phyloP scores from a whole-genome alignment of 1,140 invertebrate genomes.

The Cataglyphis hispanica region DNA sequence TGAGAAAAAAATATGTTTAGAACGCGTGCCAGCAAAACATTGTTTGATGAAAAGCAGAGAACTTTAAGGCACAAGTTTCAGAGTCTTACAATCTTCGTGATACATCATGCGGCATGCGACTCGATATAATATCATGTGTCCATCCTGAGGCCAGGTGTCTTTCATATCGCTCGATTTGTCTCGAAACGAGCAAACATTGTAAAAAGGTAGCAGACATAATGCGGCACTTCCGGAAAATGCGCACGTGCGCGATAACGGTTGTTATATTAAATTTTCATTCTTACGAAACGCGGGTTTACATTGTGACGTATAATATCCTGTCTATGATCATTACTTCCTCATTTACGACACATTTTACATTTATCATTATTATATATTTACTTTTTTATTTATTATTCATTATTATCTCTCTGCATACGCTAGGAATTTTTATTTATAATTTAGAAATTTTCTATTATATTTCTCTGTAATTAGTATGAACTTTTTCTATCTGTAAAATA shows the following conservation, averaged over 20 bases:
- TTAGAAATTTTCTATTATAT: neutral
- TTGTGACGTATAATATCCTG: neutral
- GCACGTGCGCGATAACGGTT: conserved; percentile 8
- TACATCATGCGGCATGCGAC: conserved; percentile 1
- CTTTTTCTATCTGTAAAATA: no score
- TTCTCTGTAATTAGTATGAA: neutral
- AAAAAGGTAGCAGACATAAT: conserved; percentile 9
- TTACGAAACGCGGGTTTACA: neutral
- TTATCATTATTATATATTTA: neutral
- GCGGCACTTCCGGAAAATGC: conserved; percentile 12
- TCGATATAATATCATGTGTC: conserved; percentile 47
- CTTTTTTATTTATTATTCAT: neutral
- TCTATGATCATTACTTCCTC: neutral
- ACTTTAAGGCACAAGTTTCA: conserved; percentile 22
- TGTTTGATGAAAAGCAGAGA: conserved; percentile 44
- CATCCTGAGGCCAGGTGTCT: conserved; percentile 25
- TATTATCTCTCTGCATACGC: neutral
- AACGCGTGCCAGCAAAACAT: conserved; percentile 14
- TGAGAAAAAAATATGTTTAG: conserved; percentile 33
- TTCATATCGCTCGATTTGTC: conserved; percentile 41
- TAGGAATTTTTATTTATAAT: neutral
- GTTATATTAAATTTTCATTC: neutral
- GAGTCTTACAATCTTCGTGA: conserved; percentile 11
- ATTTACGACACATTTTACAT: neutral
- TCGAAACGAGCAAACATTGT: conserved; percentile 48